Conservation (phyloP, 2,888 invertebrate genomes). For the Vesta saturnalis region DNA sequence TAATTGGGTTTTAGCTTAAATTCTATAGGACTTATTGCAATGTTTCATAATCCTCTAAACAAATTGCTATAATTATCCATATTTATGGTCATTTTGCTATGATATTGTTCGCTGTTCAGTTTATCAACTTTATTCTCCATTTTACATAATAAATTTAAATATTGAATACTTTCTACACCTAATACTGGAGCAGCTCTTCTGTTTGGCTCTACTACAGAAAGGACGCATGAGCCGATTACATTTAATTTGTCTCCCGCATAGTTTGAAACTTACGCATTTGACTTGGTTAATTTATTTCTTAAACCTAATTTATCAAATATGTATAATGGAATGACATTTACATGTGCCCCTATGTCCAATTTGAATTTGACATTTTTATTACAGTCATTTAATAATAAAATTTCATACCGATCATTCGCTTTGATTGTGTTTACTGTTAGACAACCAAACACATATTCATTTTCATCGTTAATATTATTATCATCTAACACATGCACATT, state of each 20-base stretch:
- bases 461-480: not conserved
- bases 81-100: not conserved
- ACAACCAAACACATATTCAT: slow-evolving; percentile 3
- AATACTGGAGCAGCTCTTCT: not conserved
- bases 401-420: not conserved
- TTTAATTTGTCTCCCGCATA: slow-evolving; percentile 3
- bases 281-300: not conserved
- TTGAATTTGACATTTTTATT: slow-evolving; percentile 2
- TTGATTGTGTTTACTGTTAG: slow-evolving; percentile 1
- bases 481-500: not conserved
- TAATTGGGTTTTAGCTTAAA: not conserved
- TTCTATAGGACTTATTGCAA: too few species aligned
- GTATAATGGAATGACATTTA: not conserved
- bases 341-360: not conserved
- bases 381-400: not conserved
- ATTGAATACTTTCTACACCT: not conserved
- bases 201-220: not conserved
- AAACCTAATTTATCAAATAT: not conserved
- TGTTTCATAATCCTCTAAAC: slow-evolving; percentile 5
- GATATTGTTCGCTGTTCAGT: not conserved
- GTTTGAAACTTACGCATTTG: not conserved
- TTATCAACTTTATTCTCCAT: not conserved
- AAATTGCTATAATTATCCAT: slow-evolving; percentile 2
- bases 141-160: slow-evolving; percentile 2
- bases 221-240: not conserved